phyloP scores from a whole-genome alignment of 2,888 invertebrate genomes.

The Eristalinus sepulchralis region DNA sequence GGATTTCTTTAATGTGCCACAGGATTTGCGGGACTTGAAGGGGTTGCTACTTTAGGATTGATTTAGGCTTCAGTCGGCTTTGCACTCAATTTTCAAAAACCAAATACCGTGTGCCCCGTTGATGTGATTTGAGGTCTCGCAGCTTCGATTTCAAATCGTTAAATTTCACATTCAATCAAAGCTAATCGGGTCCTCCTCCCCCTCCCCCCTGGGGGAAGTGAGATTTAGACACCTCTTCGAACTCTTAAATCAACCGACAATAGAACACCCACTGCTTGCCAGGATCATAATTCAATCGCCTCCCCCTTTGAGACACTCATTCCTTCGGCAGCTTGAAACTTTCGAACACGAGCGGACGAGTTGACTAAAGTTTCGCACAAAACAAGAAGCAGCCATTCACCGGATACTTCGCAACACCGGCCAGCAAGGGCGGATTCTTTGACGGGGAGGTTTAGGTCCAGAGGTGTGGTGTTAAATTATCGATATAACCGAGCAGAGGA shows the following conservation, averaged over 20 bases:
- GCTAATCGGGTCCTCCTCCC: constrained; percentile 53
- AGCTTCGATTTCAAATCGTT: constrained; percentile 31
- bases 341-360: neutral
- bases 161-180: constrained; percentile 61
- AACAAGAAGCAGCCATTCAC: neutral
- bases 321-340: constrained; percentile 9
- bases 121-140: constrained; percentile 49
- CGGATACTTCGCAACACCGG: too few relatives aligned
- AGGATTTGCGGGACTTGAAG: neutral
- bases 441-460: neutral
- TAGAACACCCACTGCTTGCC: constrained; percentile 21
- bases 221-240: constrained; percentile 12
- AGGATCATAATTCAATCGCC: constrained; percentile 66
- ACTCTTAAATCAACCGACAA: constrained; percentile 37
- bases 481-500: constrained; percentile 30
- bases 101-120: constrained; percentile 19
- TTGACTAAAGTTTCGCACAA: constrained; percentile 7
- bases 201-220: neutral
- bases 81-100: constrained; percentile 35
- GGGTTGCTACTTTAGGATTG: too few relatives aligned
- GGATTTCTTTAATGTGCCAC: neutral
- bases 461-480: constrained; percentile 50
- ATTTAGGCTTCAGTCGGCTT: neutral
- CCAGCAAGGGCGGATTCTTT: too few relatives aligned
- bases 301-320: constrained; percentile 52